These are phyloP conservation scores for Lonchura striata DNA, from an alignment of 2,113 vertebrate species.

Conservation along the genomic window DNA sequence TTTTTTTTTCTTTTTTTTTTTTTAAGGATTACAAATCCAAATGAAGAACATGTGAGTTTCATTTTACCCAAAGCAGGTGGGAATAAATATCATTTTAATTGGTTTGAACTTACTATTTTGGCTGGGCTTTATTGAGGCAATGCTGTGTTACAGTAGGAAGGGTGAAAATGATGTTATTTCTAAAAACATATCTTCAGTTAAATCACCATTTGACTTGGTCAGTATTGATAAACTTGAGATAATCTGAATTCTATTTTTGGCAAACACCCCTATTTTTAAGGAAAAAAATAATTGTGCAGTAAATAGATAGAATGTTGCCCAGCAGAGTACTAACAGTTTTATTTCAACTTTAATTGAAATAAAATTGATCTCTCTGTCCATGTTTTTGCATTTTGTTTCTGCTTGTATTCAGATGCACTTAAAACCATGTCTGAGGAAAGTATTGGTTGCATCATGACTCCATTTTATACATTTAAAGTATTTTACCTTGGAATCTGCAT, in stretches of 20 bases:
- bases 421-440: background rate
- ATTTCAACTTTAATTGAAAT: background rate
- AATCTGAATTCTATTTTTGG: background rate
- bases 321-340: background rate
- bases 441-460: background rate
- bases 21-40: background rate
- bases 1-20: background rate
- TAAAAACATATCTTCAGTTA: background rate
- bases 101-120: background rate
- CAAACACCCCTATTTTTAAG: background rate
- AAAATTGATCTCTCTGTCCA: background rate
- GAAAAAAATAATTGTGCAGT: background rate
- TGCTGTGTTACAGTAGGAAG: background rate
- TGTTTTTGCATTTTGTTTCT: background rate
- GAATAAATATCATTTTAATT: background rate
- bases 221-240: background rate
- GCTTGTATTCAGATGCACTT: background rate
- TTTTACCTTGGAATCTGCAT: background rate
- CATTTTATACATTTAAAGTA: background rate
- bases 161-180: background rate
- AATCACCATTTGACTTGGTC: background rate
- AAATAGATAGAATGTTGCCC: background rate
- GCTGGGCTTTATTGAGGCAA: background rate
- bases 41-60: background rate
- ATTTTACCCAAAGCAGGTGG: background rate